These are phyloP conservation scores for Oreonectes daqikongensis DNA, from an alignment of 2,797 vertebrate species.

Conservation along the genomic window DNA sequence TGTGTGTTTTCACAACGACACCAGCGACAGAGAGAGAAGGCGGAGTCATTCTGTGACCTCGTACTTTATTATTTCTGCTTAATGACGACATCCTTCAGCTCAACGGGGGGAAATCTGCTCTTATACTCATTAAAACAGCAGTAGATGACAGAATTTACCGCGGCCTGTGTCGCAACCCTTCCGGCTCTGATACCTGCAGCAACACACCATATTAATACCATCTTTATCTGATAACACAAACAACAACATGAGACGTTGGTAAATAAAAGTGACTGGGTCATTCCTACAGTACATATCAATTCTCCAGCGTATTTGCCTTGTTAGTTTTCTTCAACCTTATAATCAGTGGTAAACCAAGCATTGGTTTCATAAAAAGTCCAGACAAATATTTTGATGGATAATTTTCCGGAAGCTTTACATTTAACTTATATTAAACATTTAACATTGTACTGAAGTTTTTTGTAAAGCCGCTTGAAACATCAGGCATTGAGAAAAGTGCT, in stretches of 20 bases:
- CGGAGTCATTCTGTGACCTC: slow-evolving; percentile 75
- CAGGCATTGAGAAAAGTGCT: too few relatives aligned
- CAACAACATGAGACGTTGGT: neutral
- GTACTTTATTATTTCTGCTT: slow-evolving; percentile 73
- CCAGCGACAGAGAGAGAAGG: slow-evolving; percentile 69
- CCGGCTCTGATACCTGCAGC: neutral
- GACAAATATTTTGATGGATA: too few relatives aligned
- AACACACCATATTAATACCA: slow-evolving; percentile 2
- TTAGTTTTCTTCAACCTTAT: too few relatives aligned
- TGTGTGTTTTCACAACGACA: slow-evolving; percentile 71
- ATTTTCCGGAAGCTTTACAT: too few relatives aligned
- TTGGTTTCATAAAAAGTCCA: too few relatives aligned
- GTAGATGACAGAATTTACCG: neutral
- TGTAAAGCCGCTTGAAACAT: too few relatives aligned
- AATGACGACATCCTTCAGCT: slow-evolving; percentile 71
- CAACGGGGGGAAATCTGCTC: slow-evolving; percentile 44
- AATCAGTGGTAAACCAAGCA: too few relatives aligned
- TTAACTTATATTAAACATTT: too few relatives aligned
- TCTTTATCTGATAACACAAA: neutral
- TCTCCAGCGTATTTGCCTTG: too few relatives aligned
- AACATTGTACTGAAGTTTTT: too few relatives aligned
- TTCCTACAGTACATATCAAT: neutral
- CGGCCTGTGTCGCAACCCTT: neutral
- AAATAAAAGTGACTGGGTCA: neutral
- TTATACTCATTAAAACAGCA: slow-evolving; percentile 30